Evolutionary conservation across 2,888 invertebrate genomes (phyloP).

Genomic region (Hipparchia sbordonii): DNA sequence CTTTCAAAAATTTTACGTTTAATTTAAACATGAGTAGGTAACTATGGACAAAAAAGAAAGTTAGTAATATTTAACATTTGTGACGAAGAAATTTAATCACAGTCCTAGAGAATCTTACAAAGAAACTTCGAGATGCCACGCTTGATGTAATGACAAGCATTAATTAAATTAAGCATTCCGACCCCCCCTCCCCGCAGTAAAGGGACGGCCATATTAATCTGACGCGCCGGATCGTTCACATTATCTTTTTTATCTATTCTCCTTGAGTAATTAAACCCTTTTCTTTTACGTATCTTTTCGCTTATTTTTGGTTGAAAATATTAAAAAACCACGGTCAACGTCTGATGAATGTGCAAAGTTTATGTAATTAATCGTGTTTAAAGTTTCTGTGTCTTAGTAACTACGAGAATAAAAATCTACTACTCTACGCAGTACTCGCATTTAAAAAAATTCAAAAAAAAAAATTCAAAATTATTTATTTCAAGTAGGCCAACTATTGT

Average conservation of each 20-base stretch:
- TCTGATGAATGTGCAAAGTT: too few species aligned
- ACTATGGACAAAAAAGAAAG: not conserved
- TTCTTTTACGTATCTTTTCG: slow-evolving; percentile 18
- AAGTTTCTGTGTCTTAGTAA: too few species aligned
- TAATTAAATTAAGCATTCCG: slow-evolving; percentile 34
- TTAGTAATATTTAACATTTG: not conserved
- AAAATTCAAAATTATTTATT: too few species aligned
- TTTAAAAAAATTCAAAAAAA: too few species aligned
- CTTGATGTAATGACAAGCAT: slow-evolving; percentile 18
- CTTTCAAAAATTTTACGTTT: too few species aligned
- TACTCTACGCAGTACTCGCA: too few species aligned
- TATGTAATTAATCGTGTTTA: too few species aligned
- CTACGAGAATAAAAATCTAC: too few species aligned
- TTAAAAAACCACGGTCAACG: not conserved
- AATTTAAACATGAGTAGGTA: too few species aligned
- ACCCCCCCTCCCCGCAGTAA: slow-evolving; percentile 26
- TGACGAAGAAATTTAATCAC: not conserved
- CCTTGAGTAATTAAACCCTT: slow-evolving; percentile 39
- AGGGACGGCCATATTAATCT: slow-evolving; percentile 25
- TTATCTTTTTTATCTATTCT: slow-evolving; percentile 40
- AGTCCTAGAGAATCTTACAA: not conserved
- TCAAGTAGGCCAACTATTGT: too few species aligned
- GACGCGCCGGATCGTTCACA: slow-evolving; percentile 36
- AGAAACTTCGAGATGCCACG: slow-evolving; percentile 12
- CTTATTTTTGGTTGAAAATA: not conserved